Percentiles rank a stretch among this genome's conserved stretches.
Evolutionary conservation across 2,113 vertebrate genomes (phyloP).

Genomic region (Scopus umbretta): DNA sequence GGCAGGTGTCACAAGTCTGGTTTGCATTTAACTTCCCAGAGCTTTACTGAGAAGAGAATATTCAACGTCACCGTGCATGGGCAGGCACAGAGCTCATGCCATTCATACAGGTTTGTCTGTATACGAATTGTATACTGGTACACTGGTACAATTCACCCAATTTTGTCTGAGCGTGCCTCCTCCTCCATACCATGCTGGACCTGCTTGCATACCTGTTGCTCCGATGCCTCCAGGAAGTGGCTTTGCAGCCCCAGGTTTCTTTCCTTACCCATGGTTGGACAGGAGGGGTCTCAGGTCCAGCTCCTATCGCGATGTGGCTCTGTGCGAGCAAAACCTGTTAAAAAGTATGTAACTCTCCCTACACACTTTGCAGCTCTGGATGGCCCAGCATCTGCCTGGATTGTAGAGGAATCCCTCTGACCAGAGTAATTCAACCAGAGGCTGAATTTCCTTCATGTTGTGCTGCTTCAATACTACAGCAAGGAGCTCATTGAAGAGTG

Average conservation of each 20-base stretch:
- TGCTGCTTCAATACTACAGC: background rate
- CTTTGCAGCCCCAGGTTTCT: background rate
- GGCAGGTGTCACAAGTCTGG: background rate
- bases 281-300: background rate
- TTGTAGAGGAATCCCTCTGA: background rate
- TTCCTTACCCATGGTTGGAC: background rate
- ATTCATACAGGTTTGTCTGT: background rate
- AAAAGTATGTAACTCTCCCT: background rate
- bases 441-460: background rate
- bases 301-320: background rate
- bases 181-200: background rate
- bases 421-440: background rate
- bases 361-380: background rate
- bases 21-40: background rate
- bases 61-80: fast-evolving
- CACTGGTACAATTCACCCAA: too few species aligned
- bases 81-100: background rate
- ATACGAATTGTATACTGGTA: background rate
- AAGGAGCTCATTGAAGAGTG: background rate
- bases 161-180: background rate
- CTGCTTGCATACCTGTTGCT: background rate
- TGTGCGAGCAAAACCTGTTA: fast-evolving
- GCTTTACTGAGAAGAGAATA: background rate
- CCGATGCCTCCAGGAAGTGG: background rate
- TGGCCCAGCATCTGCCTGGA: background rate